A percentile compares a stretch with the other conserved stretches of the same genome.
These are phyloP conservation scores for Polypterus bichir DNA, from an alignment of 2,113 vertebrate genomes.

Conservation along the genomic window DNA sequence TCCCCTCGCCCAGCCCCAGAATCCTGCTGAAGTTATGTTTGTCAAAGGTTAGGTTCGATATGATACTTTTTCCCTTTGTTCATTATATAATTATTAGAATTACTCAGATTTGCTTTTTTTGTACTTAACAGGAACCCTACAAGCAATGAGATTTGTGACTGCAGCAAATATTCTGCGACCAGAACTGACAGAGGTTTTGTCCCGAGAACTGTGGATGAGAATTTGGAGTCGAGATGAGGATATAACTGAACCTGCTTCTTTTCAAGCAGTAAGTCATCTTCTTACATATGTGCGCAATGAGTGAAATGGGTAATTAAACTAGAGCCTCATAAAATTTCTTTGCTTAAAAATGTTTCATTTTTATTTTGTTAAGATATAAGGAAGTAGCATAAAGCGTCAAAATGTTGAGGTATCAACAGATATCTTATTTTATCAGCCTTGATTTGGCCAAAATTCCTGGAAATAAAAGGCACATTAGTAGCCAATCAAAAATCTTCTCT, in stretches of 20 bases:
- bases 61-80: neutral
- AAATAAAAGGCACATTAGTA: no score
- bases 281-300: no score
- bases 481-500: no score
- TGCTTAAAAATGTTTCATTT: no score
- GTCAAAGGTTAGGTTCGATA: slow-evolving; percentile 49
- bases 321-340: no score
- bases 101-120: neutral
- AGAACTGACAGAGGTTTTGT: slow-evolving; percentile 48
- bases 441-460: no score
- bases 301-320: no score
- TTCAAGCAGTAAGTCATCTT: slow-evolving; percentile 14
- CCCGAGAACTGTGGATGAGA: slow-evolving; percentile 68
- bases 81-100: neutral
- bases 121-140: slow-evolving; percentile 46
- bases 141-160: slow-evolving; percentile 67
- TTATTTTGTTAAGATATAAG: no score
- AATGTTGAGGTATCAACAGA: no score
- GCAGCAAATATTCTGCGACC: slow-evolving; percentile 41
- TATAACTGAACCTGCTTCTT: slow-evolving; percentile 44
- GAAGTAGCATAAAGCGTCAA: no score
- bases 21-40: slow-evolving; percentile 43
- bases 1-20: slow-evolving; percentile 34
- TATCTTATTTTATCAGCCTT: no score
- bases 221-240: slow-evolving; percentile 71